phyloP scores from a whole-genome alignment of 1,140 invertebrate genomes.

The Tetragonula clypearis region DNA sequence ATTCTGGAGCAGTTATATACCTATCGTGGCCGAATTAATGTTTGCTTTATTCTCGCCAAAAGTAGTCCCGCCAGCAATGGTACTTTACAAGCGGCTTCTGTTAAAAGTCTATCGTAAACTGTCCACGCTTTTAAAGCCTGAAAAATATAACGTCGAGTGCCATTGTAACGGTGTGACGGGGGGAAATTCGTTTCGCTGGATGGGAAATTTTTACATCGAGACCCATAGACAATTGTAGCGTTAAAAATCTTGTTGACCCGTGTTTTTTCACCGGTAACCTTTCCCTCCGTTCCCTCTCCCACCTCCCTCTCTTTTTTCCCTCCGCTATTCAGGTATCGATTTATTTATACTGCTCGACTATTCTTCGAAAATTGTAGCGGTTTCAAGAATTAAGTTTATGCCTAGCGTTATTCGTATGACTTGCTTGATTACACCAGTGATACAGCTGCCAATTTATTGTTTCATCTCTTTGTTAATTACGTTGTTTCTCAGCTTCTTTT shows the following conservation, averaged over 20 bases:
- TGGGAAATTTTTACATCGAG: slow-evolving; percentile 14
- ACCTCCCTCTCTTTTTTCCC: neutral
- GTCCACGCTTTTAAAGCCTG: slow-evolving; percentile 6
- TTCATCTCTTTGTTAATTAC: neutral
- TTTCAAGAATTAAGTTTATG: no score
- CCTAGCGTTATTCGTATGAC: no score
- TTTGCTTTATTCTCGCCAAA: slow-evolving; percentile 31
- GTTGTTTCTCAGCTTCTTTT: neutral
- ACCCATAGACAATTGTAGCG: neutral
- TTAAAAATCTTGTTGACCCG: neutral
- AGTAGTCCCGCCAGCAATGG: slow-evolving; percentile 12
- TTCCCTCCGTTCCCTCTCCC: no score
- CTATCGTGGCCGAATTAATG: slow-evolving; percentile 50
- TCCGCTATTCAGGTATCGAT: neutral
- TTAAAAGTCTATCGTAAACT: slow-evolving; percentile 27
- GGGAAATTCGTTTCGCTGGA: neutral
- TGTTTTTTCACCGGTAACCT: neutral
- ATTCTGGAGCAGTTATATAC: slow-evolving; percentile 32
- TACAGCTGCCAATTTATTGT: neutral
- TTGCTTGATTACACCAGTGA: neutral
- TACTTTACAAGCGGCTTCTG: neutral
- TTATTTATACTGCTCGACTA: neutral
- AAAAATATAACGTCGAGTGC: slow-evolving; percentile 8
- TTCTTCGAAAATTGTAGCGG: neutral
- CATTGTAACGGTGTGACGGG: neutral